Conservation (phyloP, 2,113 vertebrate species). For the Diglossa brunneiventris region DNA sequence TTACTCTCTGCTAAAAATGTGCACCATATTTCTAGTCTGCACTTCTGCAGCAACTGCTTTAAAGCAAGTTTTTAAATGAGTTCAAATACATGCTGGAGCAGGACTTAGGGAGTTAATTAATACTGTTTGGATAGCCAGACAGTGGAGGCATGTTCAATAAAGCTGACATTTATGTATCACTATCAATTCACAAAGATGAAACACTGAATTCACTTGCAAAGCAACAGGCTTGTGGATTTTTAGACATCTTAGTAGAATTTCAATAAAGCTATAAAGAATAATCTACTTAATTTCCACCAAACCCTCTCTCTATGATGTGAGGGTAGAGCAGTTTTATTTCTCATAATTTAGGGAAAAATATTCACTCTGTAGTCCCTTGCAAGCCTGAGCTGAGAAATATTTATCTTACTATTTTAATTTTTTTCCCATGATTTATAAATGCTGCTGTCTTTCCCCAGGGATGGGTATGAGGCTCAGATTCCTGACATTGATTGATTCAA, state of each 20-base stretch:
- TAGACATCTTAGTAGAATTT: slow-evolving; percentile 6
- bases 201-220: background rate
- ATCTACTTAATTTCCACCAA: slow-evolving; percentile 14
- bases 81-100: background rate
- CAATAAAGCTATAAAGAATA: slow-evolving; percentile 19
- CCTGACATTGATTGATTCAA: slow-evolving; percentile 3
- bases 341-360: background rate
- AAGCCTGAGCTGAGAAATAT: background rate
- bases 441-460: background rate
- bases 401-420: background rate
- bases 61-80: slow-evolving; percentile 14
- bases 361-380: background rate
- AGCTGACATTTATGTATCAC: slow-evolving; percentile 48
- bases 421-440: background rate
- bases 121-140: slow-evolving; percentile 39
- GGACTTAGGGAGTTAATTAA: slow-evolving; percentile 52
- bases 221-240: slow-evolving; percentile 9
- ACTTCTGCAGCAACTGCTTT: background rate
- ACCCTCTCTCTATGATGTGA: background rate
- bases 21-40: background rate
- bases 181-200: slow-evolving; percentile 30
- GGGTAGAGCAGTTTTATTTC: background rate
- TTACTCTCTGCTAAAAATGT: slow-evolving; percentile 17
- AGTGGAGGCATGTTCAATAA: slow-evolving; percentile 21
- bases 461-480: background rate